phyloP scores from a whole-genome alignment of 2,797 vertebrate genomes.

The Arctocebus calabarensis region DNA sequence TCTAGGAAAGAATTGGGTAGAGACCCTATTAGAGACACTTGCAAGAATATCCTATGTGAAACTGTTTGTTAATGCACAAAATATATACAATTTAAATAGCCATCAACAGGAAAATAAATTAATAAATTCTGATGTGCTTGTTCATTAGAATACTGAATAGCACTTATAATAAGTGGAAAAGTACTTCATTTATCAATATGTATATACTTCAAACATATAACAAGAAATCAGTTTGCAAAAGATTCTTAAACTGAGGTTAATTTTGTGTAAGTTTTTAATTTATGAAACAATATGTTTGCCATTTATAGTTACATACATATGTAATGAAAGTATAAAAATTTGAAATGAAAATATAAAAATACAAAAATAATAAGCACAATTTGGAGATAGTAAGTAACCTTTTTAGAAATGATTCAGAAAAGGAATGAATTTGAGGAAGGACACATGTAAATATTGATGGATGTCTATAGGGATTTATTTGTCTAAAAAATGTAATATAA shows the following conservation, averaged over 20 bases:
- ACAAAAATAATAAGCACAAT: background rate
- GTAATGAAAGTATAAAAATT: background rate
- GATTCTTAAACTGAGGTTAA: background rate
- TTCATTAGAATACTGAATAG: background rate
- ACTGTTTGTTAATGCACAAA: background rate
- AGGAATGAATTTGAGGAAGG: background rate
- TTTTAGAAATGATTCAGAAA: constrained; percentile 24
- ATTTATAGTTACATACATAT: background rate
- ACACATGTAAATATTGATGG: background rate
- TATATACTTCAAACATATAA: constrained; percentile 20
- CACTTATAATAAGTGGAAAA: background rate
- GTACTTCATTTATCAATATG: background rate
- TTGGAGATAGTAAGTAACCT: background rate
- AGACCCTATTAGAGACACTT: background rate
- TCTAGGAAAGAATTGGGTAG: background rate
- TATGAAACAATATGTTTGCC: background rate
- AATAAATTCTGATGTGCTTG: background rate
- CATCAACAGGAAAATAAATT: background rate
- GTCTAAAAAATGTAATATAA: background rate
- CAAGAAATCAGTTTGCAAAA: background rate
- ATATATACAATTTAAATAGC: background rate
- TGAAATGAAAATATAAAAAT: background rate
- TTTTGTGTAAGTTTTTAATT: constrained; percentile 20
- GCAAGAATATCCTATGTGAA: background rate
- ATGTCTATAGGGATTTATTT: background rate